Evolutionary conservation across 2,888 invertebrate genomes (phyloP).

Genomic region (Thereva unica): DNA sequence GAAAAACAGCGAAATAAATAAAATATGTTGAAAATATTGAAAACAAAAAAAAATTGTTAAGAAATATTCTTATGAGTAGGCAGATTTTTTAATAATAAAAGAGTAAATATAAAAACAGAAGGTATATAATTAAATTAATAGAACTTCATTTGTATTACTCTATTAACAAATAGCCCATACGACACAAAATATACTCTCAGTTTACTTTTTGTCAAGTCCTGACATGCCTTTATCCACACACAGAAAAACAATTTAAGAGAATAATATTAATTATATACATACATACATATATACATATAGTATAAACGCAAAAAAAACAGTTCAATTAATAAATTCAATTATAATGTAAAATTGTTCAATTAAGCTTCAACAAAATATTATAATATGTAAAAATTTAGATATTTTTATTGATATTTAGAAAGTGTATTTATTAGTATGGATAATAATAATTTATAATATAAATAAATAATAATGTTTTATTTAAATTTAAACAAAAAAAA

Average conservation of each 20-base stretch:
- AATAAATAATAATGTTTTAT: constrained; percentile 25
- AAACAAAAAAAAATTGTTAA: too few species aligned
- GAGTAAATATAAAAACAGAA: too few species aligned
- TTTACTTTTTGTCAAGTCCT: too few species aligned
- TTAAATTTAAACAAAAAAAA: constrained; percentile 41
- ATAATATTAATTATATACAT: not conserved
- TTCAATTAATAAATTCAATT: constrained; percentile 40
- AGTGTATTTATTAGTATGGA: not conserved
- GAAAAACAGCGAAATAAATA: too few species aligned
- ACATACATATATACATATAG: not conserved
- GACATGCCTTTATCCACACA: not conserved
- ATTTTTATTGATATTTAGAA: not conserved
- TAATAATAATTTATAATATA: constrained; percentile 12
- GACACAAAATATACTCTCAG: too few species aligned
- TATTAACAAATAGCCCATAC: too few species aligned
- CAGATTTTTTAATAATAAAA: too few species aligned
- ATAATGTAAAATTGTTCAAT: constrained; percentile 38
- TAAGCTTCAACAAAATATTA: constrained; percentile 36
- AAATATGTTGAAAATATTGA: too few species aligned
- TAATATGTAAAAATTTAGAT: constrained; percentile 4
- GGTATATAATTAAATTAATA: too few species aligned
- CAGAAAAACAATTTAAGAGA: not conserved
- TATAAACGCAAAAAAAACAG: constrained; percentile 3
- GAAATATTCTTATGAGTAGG: too few species aligned
- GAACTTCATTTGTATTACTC: too few species aligned